A percentile compares a stretch with the other conserved stretches of the same genome.
These are phyloP conservation scores for Zootoca vivipara DNA, from an alignment of 2,113 vertebrate genomes.

Conservation along the genomic window DNA sequence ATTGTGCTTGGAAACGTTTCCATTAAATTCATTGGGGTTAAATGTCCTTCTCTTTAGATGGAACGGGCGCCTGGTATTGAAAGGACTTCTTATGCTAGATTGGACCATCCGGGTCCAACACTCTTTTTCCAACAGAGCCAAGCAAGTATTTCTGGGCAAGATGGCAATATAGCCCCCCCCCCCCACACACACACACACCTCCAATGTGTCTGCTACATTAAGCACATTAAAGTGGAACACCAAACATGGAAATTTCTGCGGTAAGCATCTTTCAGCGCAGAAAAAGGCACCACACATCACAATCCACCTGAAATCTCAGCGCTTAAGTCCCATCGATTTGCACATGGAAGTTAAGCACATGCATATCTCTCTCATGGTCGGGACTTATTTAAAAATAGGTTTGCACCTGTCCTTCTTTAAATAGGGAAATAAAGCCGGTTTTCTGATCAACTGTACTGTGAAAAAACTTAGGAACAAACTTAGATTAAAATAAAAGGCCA, in stretches of 20 bases:
- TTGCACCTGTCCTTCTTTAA: not conserved
- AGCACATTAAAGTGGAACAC: not conserved
- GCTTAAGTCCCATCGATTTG: not conserved
- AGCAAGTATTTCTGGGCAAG: not conserved
- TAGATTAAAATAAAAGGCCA: slow-evolving; percentile 45
- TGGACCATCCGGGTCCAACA: not conserved
- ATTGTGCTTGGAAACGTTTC: not conserved
- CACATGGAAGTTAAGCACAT: not conserved
- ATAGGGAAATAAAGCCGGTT: not conserved
- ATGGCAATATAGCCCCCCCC: no score
- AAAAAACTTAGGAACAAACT: not conserved
- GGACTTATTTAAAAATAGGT: no score
- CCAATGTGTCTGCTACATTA: not conserved
- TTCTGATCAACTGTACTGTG: not conserved
- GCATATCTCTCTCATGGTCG: no score
- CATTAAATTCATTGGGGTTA: not conserved
- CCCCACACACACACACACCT: no score
- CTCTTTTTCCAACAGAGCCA: not conserved
- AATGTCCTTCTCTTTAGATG: not conserved
- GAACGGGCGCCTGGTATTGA: not conserved
- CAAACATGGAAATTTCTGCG: not conserved
- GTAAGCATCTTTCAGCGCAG: not conserved
- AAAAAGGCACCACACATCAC: not conserved
- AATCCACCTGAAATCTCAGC: not conserved
- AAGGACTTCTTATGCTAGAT: not conserved